Evolutionary conservation across 2,888 invertebrate species (phyloP).

Genomic region (Pammene fasciana): DNA sequence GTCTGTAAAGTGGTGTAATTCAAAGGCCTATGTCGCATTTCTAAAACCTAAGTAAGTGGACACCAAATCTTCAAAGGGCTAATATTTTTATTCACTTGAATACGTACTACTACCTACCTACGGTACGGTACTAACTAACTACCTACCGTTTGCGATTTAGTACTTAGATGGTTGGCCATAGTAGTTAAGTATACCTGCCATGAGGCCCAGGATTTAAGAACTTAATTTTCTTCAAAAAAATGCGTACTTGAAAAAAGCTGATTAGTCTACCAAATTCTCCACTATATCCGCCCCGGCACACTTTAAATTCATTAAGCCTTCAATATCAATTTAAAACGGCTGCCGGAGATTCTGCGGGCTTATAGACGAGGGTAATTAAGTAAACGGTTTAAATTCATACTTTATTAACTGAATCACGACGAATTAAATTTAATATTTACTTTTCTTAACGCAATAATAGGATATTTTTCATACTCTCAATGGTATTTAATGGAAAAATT

Average conservation of each 20-base stretch:
- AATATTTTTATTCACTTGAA: too few relatives aligned
- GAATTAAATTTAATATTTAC: not conserved
- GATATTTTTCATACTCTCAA: too few relatives aligned
- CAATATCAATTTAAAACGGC: constrained; percentile 13
- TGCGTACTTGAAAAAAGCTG: not conserved
- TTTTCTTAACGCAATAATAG: too few relatives aligned
- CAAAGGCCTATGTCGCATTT: not conserved
- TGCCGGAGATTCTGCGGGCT: constrained; percentile 16
- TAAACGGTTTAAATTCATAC: constrained; percentile 12
- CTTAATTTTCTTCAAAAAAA: too few relatives aligned
- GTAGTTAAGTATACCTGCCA: too few relatives aligned
- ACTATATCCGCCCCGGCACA: not conserved
- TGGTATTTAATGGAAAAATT: too few relatives aligned
- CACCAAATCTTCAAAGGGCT: too few relatives aligned
- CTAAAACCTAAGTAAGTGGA: not conserved
- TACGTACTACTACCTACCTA: too few relatives aligned
- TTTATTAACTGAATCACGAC: constrained; percentile 10
- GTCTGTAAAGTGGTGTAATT: not conserved
- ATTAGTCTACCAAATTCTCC: not conserved
- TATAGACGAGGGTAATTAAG: constrained; percentile 20
- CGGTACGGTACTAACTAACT: too few relatives aligned
- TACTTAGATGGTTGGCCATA: too few relatives aligned
- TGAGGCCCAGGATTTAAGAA: too few relatives aligned
- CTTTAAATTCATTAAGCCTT: constrained; percentile 23
- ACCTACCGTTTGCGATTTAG: too few relatives aligned